Base-by-base conservation (phyloP, 1,140 invertebrate genomes). In the Camponotus floridanus region DNA sequence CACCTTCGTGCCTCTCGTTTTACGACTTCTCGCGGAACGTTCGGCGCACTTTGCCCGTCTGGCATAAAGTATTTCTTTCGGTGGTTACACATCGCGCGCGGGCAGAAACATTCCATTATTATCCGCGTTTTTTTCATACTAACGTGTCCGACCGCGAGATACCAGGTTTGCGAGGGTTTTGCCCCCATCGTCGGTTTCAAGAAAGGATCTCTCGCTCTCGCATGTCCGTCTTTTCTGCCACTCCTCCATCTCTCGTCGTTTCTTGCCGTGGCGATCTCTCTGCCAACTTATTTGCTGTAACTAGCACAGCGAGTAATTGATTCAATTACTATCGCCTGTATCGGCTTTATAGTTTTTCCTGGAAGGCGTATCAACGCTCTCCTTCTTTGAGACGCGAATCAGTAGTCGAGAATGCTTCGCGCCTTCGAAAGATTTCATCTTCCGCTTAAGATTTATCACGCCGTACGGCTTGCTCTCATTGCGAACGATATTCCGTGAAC, bases 211-310 rank as follows among this genome's bases (percentile, higher is more conserved):
- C 18, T 61, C 33, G 1, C 42, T 45, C 45, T 48, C 11, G 3
- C 13, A 51, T 51, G 33, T 18, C 6, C 78, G 15, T 51, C 57
- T 39, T 71, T 62, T 36, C 76, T 61, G 61, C 51, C n/a, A 57
- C 45, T 76, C 76, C 71, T 36, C 31, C 86, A 55, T 57, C 33
- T 36, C 18, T 45, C 33, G 45, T 55, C 39, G n/a, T 62, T 88
- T 76, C 83, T 76, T 86, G 55, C 68, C 42, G 31, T 18, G 39
- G 21, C 73, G 73, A 88, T 88, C 80, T 80, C 62, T 76, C 67
- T 39, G 55, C 62, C 87, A 86, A 88, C 88, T 89, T 88, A 89
- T 89, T 81, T 55, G 15, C 83, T 15, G 59, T 71, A 89, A 88
- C 83, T 57, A 62, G 61, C n/a, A 31, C 74, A 39, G 48, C 8